These are phyloP conservation scores for Mandrillus leucophaeus DNA, from an alignment of 2,113 vertebrate genomes.

Conservation along the genomic window DNA sequence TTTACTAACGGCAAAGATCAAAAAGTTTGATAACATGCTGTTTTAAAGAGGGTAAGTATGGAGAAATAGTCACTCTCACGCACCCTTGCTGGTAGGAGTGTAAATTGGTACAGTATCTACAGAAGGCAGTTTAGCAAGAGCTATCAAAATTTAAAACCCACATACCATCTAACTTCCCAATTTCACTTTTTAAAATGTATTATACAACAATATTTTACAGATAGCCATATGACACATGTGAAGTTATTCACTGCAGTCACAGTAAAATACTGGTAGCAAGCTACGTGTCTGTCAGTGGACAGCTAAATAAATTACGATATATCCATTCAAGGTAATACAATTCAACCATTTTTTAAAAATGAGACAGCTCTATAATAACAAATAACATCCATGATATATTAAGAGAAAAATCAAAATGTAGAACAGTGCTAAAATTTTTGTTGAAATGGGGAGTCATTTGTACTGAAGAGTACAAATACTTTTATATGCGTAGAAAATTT, in stretches of 20 bases:
- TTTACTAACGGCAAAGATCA: background rate
- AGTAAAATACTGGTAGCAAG: background rate
- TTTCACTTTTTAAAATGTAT: background rate
- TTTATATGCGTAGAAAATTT: background rate
- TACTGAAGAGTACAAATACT: background rate
- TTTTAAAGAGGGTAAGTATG: background rate
- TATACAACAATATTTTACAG: background rate
- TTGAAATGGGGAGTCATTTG: background rate
- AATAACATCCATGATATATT: background rate
- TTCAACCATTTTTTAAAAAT: background rate
- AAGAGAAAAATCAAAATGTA: background rate
- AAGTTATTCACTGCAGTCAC: background rate
- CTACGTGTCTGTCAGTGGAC: background rate
- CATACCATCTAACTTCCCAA: background rate
- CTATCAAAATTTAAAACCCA: conserved; percentile 20
- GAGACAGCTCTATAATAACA: background rate
- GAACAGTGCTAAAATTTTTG: conserved; percentile 13
- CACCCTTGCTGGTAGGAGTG: background rate
- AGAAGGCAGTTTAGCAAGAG: background rate
- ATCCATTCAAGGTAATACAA: background rate
- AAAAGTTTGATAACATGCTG: background rate
- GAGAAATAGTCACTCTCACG: background rate
- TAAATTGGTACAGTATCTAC: background rate
- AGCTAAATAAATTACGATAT: background rate
- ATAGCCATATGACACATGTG: background rate